Evolutionary conservation across 2,113 vertebrate species (phyloP), one percentile per base, ranked within the genome.

Genomic region (Balaeniceps rex): DNA sequence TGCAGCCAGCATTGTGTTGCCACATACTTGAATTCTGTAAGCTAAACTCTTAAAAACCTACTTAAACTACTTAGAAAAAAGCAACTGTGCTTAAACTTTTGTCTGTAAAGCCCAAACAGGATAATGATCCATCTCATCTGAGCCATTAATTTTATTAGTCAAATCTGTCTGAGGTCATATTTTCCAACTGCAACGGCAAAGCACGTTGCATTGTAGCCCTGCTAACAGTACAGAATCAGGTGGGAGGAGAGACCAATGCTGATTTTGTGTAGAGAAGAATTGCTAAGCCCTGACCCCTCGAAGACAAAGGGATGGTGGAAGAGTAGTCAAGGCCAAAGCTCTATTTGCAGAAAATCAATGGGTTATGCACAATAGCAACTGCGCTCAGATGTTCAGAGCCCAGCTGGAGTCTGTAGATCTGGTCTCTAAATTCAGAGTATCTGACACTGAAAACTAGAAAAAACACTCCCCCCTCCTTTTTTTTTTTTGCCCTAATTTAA

Each of bases 381-480:
- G n/a, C 42, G 38, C 88, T 94, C 82, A 54, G 82, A 92, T 52
- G 60, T 90, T 95, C 80, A 81, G 60, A 92, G 74, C 52, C 70
- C 90, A 78, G 86, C 36, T 82, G 83, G 52, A 72, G 23, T 47
- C 65, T 57, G 72, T 33, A 94, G 88, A 91, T 68, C 52, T 76
- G 68, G 47, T 79, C 78, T 91, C 81, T 69, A 93, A 78, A 94
- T 75, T 78, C 77, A 76, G 72, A 87, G 19, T 47, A 79, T 75
- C 51, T 40, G 52, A 93, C 3, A 2, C 1, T 13, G 10, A 89
- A 88, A 86, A 81, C 40, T 18, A 60, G 18, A 70, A 83, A 83
- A 58, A 36, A 13, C 4, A 10, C 5, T 6, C 6, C 16, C 8
- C 1, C 1, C 0, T 0, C 1, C 2, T 5, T 22, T 44, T 34